Conservation (phyloP, 2,797 vertebrate genomes). For the Syndactyla subalaris region DNA sequence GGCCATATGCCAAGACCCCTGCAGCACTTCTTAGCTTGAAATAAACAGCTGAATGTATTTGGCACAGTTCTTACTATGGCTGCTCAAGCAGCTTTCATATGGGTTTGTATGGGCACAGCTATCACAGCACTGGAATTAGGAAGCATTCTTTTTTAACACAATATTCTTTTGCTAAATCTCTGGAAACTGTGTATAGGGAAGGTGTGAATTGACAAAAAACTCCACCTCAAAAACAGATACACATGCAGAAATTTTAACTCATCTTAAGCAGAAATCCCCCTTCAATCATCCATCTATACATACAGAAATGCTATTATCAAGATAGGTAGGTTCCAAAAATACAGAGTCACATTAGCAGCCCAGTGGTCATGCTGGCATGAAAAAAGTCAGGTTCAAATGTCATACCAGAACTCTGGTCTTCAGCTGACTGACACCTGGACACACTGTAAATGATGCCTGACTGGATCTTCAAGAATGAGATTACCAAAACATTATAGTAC, state of each 20-base stretch:
- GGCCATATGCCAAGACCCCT: conserved; percentile 31
- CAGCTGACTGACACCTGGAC: background rate
- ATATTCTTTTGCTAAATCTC: background rate
- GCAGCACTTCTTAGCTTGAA: conserved; percentile 18
- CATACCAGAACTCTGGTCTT: background rate
- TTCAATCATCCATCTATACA: background rate
- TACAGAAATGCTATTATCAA: background rate
- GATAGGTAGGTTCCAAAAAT: background rate
- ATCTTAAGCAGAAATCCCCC: background rate
- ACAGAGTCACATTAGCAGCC: background rate
- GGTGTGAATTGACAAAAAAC: background rate
- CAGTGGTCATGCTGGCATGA: background rate
- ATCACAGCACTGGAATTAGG: background rate
- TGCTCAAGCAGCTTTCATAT: background rate
- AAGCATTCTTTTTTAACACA: background rate
- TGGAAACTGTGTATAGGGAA: background rate
- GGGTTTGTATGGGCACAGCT: background rate
- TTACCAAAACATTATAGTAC: background rate
- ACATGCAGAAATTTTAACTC: background rate
- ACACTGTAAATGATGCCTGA: background rate
- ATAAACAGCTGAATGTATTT: conserved; percentile 47
- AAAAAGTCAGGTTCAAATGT: background rate
- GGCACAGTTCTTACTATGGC: conserved; percentile 30
- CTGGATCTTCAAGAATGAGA: conserved; percentile 1
- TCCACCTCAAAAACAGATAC: background rate